Evolutionary conservation across 2,113 vertebrate genomes (phyloP), one percentile per base, ranked within the genome.

Genomic region (Brachyistius frenatus): DNA sequence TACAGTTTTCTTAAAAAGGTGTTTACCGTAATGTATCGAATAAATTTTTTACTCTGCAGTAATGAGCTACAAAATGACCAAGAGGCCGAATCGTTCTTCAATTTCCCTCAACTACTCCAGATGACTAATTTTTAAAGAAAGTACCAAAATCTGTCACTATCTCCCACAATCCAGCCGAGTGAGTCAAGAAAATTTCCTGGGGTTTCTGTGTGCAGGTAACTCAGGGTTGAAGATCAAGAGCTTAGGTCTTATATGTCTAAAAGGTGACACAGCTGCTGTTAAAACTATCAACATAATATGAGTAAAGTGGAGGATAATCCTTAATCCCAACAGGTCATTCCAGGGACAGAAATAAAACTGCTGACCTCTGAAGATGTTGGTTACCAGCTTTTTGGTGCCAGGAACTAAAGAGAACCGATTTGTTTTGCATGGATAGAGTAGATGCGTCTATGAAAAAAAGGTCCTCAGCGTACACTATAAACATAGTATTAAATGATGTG

Each of bases 281-380:
- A 65, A 78, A 83, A 73, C 61, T 35, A 39, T 57, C 44, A 72
- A 41, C 55, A 68, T 53, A 35, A 72, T 36, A 54, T 64, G 37
- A 68, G 15, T 44, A 44, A 70, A 64, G 46, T 16, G 41, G 31
- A 49, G 53, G 72, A 54, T 64, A 70, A 84, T 66, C 60, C 52
- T 49, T 52, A 76, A 78, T 57, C 68, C 66, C 5, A 35, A 37
- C 41, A 66, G 7, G 78, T 66, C 64, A 68, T 37, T 72, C 33
- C 30, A 33, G 11, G 13, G 50, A 79, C 60, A 66, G 15, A 88
- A 73, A 76, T 52, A 76, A 7, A 83, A 76, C 69, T 13, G 55
- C 41, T 67, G 61, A 78, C 11, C n/a, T 63, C 32, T 49, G 10
- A 72, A 46, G 23, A 23, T 13, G 23, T 9, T 41, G 13, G 23